A percentile compares a stretch with the other conserved stretches of the same genome.
These are phyloP conservation scores for Calyptommatus sinebrachiatus DNA, from an alignment of 2,113 vertebrate species.

Conservation along the genomic window DNA sequence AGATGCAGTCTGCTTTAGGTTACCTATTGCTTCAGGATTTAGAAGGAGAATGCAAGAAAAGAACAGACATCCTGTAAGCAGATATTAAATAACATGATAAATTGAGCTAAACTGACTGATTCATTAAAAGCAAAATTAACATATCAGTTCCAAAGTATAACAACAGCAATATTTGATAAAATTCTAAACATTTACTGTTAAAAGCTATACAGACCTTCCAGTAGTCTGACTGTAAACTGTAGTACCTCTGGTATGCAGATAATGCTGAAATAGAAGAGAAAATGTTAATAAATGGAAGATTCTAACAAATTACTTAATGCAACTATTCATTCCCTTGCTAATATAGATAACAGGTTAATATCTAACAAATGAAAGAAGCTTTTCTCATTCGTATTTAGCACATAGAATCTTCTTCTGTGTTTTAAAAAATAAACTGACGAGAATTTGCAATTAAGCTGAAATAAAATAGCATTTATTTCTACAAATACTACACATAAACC, in stretches of 20 bases:
- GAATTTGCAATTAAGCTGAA: neutral
- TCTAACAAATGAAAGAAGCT: neutral
- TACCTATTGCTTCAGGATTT: neutral
- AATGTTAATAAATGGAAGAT: constrained; percentile 46
- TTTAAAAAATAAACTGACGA: neutral
- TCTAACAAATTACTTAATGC: neutral
- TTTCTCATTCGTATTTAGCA: neutral
- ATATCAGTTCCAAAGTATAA: neutral
- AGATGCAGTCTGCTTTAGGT: neutral
- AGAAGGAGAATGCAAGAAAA: neutral
- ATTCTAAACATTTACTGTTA: neutral
- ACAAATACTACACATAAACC: too few species aligned
- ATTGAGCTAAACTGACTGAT: neutral
- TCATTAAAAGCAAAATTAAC: neutral
- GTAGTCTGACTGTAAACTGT: constrained; percentile 99
- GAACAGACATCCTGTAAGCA: neutral
- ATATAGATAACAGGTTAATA: neutral
- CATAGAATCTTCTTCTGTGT: neutral
- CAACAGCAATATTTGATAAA: constrained; percentile 5
- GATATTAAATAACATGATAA: neutral
- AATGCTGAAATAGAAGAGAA: constrained; percentile 83
- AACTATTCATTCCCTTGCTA: neutral
- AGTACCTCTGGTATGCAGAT: constrained; percentile 99
- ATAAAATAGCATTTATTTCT: neutral
- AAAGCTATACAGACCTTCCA: constrained; percentile 89